These are phyloP conservation scores for Tridacna crocea DNA, from an alignment of 2,888 invertebrate species.

Conservation along the genomic window DNA sequence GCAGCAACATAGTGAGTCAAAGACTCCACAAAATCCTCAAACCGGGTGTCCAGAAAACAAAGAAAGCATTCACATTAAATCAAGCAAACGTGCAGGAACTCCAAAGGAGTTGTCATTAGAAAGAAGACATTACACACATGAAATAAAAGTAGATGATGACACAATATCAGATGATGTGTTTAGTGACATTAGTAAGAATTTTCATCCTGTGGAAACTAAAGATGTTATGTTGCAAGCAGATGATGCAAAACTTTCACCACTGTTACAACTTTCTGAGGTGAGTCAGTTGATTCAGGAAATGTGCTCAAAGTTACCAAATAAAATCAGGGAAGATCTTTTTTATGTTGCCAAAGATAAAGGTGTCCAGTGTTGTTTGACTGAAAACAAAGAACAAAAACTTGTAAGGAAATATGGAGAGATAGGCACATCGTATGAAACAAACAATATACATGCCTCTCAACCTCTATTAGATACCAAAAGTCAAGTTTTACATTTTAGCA, in stretches of 20 bases:
- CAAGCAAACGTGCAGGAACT: not conserved
- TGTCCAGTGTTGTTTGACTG: slow-evolving; percentile 60
- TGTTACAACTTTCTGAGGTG: slow-evolving; percentile 54
- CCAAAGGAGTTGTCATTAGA: slow-evolving; percentile 33
- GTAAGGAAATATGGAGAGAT: not conserved
- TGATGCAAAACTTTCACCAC: slow-evolving; percentile 54
- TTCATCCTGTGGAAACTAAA: not conserved
- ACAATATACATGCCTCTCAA: no score
- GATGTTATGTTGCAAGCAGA: slow-evolving; percentile 31
- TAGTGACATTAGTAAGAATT: not conserved
- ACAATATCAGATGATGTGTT: slow-evolving; percentile 24
- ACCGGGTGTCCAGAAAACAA: not conserved
- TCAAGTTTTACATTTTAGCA: no score
- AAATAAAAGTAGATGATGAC: not conserved
- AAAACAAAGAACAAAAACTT: not conserved
- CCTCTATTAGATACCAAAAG: no score
- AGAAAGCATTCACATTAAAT: not conserved
- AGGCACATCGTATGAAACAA: no score
- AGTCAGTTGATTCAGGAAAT: slow-evolving; percentile 41
- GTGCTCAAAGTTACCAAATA: slow-evolving; percentile 41
- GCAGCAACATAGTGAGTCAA: not conserved
- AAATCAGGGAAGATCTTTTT: slow-evolving; percentile 44
- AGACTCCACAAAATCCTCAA: not conserved
- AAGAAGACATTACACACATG: slow-evolving; percentile 20
- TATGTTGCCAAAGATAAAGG: slow-evolving; percentile 64